Percentiles rank a stretch among this genome's conserved stretches.
These are phyloP conservation scores for Triplophysa dalaica DNA, from an alignment of 2,113 vertebrate species.

Conservation along the genomic window DNA sequence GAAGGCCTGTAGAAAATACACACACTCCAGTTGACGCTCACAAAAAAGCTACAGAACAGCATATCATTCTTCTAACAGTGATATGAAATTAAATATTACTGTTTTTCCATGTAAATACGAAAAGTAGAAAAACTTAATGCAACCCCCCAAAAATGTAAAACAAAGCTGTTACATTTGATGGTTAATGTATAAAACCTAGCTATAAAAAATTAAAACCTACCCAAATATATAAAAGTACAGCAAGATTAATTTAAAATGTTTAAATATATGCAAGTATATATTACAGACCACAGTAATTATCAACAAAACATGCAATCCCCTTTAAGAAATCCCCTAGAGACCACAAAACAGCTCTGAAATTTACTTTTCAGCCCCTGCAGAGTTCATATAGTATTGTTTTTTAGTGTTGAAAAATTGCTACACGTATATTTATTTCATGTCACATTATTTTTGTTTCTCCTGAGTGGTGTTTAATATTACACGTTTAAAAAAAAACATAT, in stretches of 20 bases:
- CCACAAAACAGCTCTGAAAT: slow-evolving; percentile 12
- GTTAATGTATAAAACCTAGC: slow-evolving; percentile 46
- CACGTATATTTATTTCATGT: slow-evolving; percentile 17
- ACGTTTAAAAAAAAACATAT: slow-evolving; percentile 6
- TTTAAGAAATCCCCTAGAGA: slow-evolving; percentile 63
- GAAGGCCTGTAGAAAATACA: neutral
- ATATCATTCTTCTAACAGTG: slow-evolving; percentile 4
- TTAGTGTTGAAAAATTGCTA: slow-evolving; percentile 8
- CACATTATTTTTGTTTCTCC: slow-evolving; percentile 30
- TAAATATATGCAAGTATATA: slow-evolving; percentile 32
- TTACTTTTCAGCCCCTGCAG: neutral
- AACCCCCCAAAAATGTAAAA: neutral
- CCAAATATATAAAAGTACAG: slow-evolving; percentile 41
- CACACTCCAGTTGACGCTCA: slow-evolving; percentile 20
- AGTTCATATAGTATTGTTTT: neutral
- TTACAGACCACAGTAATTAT: slow-evolving; percentile 35
- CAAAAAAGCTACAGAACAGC: neutral
- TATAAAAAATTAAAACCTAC: slow-evolving; percentile 42
- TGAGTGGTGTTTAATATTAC: slow-evolving; percentile 32
- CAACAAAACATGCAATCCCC: slow-evolving; percentile 6
- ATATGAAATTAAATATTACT: slow-evolving; percentile 18
- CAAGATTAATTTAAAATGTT: slow-evolving; percentile 51
- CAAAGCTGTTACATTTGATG: neutral
- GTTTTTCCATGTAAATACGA: slow-evolving; percentile 2
- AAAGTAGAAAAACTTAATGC: slow-evolving; percentile 6